Percentiles rank a stretch among this genome's conserved stretches.
phyloP scores from a whole-genome alignment of 2,888 invertebrate species.

The Lymantria monacha region DNA sequence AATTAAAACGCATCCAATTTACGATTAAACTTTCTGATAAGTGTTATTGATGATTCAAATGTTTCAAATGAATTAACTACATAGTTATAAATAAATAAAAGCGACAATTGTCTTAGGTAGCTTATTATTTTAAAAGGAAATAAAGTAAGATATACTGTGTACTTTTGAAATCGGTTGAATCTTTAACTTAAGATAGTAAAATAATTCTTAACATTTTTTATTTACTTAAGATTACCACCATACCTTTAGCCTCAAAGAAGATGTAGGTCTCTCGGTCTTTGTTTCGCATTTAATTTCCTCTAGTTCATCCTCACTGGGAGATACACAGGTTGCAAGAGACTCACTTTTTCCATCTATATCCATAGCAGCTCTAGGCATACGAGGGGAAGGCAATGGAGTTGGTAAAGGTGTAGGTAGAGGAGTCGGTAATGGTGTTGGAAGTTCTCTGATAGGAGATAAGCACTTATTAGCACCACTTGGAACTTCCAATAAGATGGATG shows the following conservation, averaged over 20 bases:
- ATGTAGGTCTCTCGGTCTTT: conserved; percentile 55
- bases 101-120: no score
- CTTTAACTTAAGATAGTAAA: no score
- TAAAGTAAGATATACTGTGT: no score
- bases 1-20: no score
- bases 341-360: conserved; percentile 57
- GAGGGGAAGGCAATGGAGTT: conserved; percentile 83
- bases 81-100: no score
- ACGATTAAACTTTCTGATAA: no score
- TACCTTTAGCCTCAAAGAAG: conserved; percentile 66
- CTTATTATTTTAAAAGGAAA: no score
- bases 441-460: conserved; percentile 89
- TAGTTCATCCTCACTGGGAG: conserved; percentile 72
- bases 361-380: conserved; percentile 65
- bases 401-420: conserved; percentile 84
- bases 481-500: conserved; percentile 89
- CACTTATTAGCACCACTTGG: conserved; percentile 89
- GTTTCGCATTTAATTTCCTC: conserved; percentile 64
- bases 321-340: conserved; percentile 50
- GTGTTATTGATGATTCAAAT: no score
- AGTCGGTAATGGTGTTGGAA: conserved; percentile 87
- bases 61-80: no score
- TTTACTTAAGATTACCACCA: no score
- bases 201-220: no score
- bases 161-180: no score